Base-by-base conservation (phyloP, 2,888 invertebrate genomes). In the Erebia ligea region DNA sequence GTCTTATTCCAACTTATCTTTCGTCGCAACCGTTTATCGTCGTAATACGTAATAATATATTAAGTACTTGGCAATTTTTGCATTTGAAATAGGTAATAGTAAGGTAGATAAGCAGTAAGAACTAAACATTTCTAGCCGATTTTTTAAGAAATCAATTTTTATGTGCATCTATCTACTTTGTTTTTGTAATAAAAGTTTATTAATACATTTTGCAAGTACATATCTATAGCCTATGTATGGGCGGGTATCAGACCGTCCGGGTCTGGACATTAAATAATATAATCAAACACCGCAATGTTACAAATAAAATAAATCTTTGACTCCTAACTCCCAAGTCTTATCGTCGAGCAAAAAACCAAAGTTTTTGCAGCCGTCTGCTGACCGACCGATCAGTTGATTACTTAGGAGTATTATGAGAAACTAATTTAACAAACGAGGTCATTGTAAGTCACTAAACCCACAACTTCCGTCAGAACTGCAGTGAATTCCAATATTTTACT, bases 401-500 rank as follows among this genome's bases (percentile, higher is more conserved):
- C 45, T 66, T 52, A 17, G 42, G 45, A 21, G 15, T 54, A 69
- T 52, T 72, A 63, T 62, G 62, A 57, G 52, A 62, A 71, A 57
- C 59, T 50, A 63, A 71, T 69, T 69, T 59, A 69, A 48, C 58
- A 70, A 67, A 67, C 65, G 70, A 74, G 74, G 74, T 66, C 75
- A 71, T 59, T 69, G 54, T 50, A 67, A 68, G 66, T 57, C 72
- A 72, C 69, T 69, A 68, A 75, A 75, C 67, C 64, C 69, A 71
- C 66, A 71, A 75, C 71, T 72, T 75, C 78, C 76, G 76, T 73
- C 71, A 73, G 68, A 71, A 77, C 57, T 75, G 74, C 76, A 77
- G 72, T 74, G 79, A 82, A 80, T 81, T 76, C 80, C 76, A 78
- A 81, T 83, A 80, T 78, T 81, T 78, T 82, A 84, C 79, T 81